Base-by-base conservation (phyloP, 2,797 vertebrate species). In the Micropoecilia bifurca region DNA sequence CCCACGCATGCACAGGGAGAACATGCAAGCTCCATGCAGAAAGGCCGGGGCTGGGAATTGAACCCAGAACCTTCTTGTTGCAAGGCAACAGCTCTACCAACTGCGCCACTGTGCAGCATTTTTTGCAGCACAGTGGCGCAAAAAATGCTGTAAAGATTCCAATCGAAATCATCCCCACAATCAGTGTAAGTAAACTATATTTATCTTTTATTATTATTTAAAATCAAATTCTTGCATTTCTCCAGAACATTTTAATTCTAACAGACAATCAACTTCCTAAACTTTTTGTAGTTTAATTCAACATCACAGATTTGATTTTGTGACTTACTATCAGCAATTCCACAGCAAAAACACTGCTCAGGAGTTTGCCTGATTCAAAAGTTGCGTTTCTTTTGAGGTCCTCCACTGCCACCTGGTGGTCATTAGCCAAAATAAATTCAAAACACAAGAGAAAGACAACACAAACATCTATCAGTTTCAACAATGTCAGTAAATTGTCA, bases 401-500 rank as follows among this genome's bases (percentile, higher is more conserved):
- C 68, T 59, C 14, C 12, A 5, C 63, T 39, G 46, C 41, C 59
- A 16, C 33, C 46, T 7, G 9, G 30, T 76, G 61, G 45, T 16
- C 18, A 25, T 22, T 6, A 3, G 16, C 20, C 14, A 59, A 75
- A 75, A n/a, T 61, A 9, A 28, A 25, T 22, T 14, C 59, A 39
- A 3, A 9, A 22, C 5, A 8, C 47, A 22, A 39, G 22, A n/a
- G 10, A 68, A 43, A 45, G 36, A 46, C 8, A 30, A 69, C 13
- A 47, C 48, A 69, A 6, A 7, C 68, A 25, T 53, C 53, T 55
- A 13, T 69, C 8, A 47, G 14, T 46, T 74, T 75, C 39, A 80
- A 68, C 61, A n/a, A 57, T 46, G 16, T 92, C 85, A 91, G 83
- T 93, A 87, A 93, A 90, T 75, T 45, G 79, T 90, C 82, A 81